Evolutionary conservation across 2,797 vertebrate genomes (phyloP), one percentile per base, ranked within the genome.

Genomic region (Sebastes trivittatus): DNA sequence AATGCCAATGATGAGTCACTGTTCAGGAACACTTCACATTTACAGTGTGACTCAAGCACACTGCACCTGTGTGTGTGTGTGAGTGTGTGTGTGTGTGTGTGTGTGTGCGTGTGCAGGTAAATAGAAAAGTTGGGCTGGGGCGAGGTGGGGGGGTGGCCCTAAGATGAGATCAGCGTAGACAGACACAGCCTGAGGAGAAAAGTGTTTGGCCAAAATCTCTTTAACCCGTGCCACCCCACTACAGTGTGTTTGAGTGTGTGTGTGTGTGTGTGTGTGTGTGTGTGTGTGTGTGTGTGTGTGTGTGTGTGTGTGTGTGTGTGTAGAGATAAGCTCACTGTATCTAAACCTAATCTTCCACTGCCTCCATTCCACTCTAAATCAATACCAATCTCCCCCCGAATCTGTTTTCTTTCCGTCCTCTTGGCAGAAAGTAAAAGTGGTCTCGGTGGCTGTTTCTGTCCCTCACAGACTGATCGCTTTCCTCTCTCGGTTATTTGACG

Each of bases 331-430:
- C 6, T 85, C 18, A 55, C 22, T 60, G 22, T 80, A 81, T 88
- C 66, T 75, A 83, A 85, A 73, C 2, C n/a, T 79, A 72, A 81
- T 83, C 75, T 83, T 78, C 29, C 55, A 74, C 66, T 65, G 52
- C 71, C 75, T 78, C 69, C n/a, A 54, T 64, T 80, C 61, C 72
- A 63, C 58, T 56, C 60, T 72, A 60, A 78, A 86, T 75, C 76
- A 82, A 72, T 80, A 78, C 36, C 62, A 74, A 76, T 82, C 77
- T 81, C 71, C 66, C 67, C 34, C n/a, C 23, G 1, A 46, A 16
- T 81, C 59, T 52, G 22, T 77, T 73, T 74, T 58, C 71, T 69
- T 55, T 71, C 46, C 72, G 68, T 80, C 74, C 49, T 66, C 64
- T 60, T 42, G 16, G 65, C 66, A 18, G 65, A 70, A 56, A 73